phyloP scores from a whole-genome alignment of 2,888 invertebrate genomes.

The Parnassius mnemosyne region DNA sequence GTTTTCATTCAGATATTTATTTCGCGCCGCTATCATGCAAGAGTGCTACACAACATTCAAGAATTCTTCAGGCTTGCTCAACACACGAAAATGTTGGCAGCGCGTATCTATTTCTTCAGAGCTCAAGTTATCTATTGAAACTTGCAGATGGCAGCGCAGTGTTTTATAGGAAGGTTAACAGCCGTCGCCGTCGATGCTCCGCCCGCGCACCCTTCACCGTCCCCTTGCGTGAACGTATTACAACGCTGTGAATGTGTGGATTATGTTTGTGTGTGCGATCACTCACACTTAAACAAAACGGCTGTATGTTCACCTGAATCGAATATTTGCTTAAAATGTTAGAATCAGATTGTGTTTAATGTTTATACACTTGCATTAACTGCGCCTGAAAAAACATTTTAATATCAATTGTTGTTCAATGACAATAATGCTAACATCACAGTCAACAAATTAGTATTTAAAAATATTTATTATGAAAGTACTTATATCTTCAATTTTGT shows the following conservation, averaged over 20 bases:
- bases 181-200: constrained; percentile 46
- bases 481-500: too few species aligned
- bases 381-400: neutral
- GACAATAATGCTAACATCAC: too few species aligned
- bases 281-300: constrained; percentile 35
- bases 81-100: constrained; percentile 63
- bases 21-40: constrained; percentile 59
- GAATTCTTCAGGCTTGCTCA: constrained; percentile 46
- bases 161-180: constrained; percentile 71
- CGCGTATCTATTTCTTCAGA: constrained; percentile 69
- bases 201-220: constrained; percentile 38
- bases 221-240: constrained; percentile 36
- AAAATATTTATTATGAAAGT: too few species aligned
- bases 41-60: constrained; percentile 61
- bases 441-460: too few species aligned
- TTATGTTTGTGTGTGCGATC: constrained; percentile 39
- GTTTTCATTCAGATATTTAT: constrained; percentile 55
- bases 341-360: constrained; percentile 17
- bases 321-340: constrained; percentile 42
- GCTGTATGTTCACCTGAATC: constrained; percentile 35
- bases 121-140: constrained; percentile 78
- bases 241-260: constrained; percentile 32
- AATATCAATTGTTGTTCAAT: too few species aligned
- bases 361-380: constrained; percentile 2
- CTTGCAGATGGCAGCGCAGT: constrained; percentile 78